A percentile compares a stretch with the other conserved stretches of the same genome.
phyloP scores from a whole-genome alignment of 1,140 invertebrate species.

The Ostrea denselamellosa region DNA sequence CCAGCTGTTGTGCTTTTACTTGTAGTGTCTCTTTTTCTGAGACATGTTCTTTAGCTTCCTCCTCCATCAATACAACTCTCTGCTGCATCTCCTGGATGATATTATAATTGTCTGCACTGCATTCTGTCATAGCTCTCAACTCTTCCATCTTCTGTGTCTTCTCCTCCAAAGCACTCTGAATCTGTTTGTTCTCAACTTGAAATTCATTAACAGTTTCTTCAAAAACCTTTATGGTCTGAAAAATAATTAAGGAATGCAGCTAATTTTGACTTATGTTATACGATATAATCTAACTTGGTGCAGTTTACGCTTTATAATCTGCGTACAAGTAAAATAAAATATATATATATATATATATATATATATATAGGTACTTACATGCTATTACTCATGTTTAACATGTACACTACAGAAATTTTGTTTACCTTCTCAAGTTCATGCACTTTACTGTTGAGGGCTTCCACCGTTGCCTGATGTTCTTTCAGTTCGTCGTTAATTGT shows the following conservation, averaged over 20 bases:
- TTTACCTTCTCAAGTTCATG: constrained; percentile 52
- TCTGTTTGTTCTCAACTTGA: not conserved
- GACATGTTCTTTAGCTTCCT: not conserved
- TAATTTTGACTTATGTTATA: no score
- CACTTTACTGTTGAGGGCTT: constrained; percentile 48
- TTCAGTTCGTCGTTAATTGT: constrained; percentile 47
- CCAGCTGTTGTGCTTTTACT: not conserved
- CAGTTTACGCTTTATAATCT: no score
- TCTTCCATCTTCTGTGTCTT: not conserved
- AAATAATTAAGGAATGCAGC: no score
- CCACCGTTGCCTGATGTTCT: constrained; percentile 40
- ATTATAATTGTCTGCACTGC: not conserved
- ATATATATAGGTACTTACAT: no score
- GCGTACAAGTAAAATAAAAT: no score
- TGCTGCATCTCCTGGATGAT: not conserved
- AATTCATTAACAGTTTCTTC: constrained; percentile 16
- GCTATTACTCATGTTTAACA: no score
- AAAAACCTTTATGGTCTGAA: constrained; percentile 8
- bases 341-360: no score
- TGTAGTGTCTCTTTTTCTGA: constrained; percentile 15
- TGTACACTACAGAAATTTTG: not conserved
- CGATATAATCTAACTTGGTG: no score
- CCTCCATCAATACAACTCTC: not conserved
- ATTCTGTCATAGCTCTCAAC: not conserved
- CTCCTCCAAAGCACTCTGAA: not conserved